Evolutionary conservation across 2,797 vertebrate species (phyloP).

Genomic region (Catamblyrhynchus diadema): DNA sequence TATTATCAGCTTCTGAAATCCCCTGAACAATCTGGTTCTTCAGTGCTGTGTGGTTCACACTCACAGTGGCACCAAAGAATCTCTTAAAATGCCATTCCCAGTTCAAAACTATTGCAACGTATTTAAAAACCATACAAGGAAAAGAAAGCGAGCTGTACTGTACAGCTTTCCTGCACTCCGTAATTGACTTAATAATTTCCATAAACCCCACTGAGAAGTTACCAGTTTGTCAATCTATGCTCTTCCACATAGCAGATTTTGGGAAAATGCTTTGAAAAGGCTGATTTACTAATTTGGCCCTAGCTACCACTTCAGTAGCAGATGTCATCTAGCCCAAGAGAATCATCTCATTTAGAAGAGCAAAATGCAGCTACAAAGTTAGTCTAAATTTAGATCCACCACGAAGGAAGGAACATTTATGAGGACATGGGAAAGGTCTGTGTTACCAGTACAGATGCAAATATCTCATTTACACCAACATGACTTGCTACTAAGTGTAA

Average conservation of each 20-base stretch:
- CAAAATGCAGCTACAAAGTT: slow-evolving; percentile 29
- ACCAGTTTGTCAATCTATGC: background rate
- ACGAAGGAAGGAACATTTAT: background rate
- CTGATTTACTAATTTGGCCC: slow-evolving; percentile 52
- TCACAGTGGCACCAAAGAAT: background rate
- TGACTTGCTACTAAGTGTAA: background rate
- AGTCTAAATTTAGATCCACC: slow-evolving; percentile 31
- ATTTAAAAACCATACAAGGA: slow-evolving; percentile 21
- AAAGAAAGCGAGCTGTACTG: background rate
- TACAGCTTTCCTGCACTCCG: background rate
- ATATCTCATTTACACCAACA: background rate
- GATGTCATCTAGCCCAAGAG: slow-evolving; percentile 47
- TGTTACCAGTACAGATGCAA: background rate
- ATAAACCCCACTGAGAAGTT: slow-evolving; percentile 29
- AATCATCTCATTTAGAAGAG: slow-evolving; percentile 23
- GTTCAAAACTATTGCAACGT: background rate
- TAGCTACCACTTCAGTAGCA: slow-evolving; percentile 51
- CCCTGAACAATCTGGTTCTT: background rate
- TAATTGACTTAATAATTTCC: slow-evolving; percentile 4
- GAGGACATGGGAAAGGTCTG: background rate
- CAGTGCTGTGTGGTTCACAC: background rate
- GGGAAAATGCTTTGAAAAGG: slow-evolving; percentile 5
- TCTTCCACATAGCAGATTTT: background rate
- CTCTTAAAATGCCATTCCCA: slow-evolving; percentile 8
- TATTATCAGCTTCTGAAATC: background rate